Conservation (phyloP, 2,797 vertebrate genomes). For the Myotis pilosus region DNA sequence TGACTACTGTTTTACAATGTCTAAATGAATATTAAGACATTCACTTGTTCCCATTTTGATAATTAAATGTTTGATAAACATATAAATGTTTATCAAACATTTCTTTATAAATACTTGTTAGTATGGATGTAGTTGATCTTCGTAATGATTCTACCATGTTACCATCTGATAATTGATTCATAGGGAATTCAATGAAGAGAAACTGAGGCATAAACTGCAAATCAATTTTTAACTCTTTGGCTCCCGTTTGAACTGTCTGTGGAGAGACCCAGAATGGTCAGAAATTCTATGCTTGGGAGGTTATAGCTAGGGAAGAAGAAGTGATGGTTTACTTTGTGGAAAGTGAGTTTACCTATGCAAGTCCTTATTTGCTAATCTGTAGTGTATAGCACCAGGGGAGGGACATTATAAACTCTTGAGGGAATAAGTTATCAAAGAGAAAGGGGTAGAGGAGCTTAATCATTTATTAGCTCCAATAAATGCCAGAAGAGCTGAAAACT, state of each 20-base stretch:
- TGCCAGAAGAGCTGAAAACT: background rate
- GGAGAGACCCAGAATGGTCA: background rate
- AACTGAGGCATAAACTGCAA: background rate
- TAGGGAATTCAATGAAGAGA: background rate
- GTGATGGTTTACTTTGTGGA: background rate
- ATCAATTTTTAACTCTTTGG: background rate
- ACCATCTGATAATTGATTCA: background rate
- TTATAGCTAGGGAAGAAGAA: background rate
- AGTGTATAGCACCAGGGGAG: background rate
- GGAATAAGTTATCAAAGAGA: background rate
- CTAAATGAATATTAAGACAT: background rate
- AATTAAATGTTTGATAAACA: background rate
- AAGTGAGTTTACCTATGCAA: background rate
- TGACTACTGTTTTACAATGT: background rate
- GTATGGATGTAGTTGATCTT: background rate
- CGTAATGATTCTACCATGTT: background rate
- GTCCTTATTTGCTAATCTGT: background rate
- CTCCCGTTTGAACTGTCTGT: background rate
- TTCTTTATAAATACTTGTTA: background rate
- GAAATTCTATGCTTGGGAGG: background rate
- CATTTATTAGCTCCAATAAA: background rate
- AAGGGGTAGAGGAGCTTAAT: background rate
- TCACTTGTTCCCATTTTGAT: background rate
- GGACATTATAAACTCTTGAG: background rate
- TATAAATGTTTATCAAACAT: background rate